Percentiles rank a stretch among this genome's conserved stretches.
Conservation (phyloP, 2,888 invertebrate genomes). For the Latrodectus hesperus region DNA sequence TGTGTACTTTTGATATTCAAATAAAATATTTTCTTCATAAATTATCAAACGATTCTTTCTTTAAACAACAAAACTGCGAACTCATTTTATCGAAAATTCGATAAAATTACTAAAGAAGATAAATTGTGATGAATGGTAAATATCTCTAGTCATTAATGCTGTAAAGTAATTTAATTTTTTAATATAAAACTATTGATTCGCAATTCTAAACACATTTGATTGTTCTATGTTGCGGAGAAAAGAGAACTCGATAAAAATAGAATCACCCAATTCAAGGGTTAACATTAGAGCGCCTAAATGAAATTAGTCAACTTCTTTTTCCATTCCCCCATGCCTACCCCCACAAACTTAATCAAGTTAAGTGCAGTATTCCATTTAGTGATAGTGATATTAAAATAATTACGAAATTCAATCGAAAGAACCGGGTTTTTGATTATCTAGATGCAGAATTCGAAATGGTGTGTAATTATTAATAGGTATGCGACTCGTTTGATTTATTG, state of each 20-base stretch:
- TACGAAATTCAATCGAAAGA: slow-evolving; percentile 54
- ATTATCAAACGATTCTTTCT: too few species aligned
- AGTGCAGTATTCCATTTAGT: slow-evolving; percentile 52
- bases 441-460: slow-evolving; percentile 35
- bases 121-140: not conserved
- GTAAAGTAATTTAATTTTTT: slow-evolving; percentile 5
- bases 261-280: slow-evolving; percentile 25
- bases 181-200: not conserved
- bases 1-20: too few species aligned
- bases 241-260: slow-evolving; percentile 9
- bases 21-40: too few species aligned
- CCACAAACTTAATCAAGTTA: slow-evolving; percentile 38
- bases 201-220: slow-evolving; percentile 5
- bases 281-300: slow-evolving; percentile 16
- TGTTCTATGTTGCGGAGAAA: not conserved
- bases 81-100: too few species aligned
- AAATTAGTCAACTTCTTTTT: slow-evolving; percentile 45
- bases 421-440: slow-evolving; percentile 18
- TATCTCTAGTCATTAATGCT: not conserved
- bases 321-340: not conserved
- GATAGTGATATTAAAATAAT: slow-evolving; percentile 56
- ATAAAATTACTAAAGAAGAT: too few species aligned
- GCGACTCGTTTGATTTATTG: slow-evolving; percentile 44
- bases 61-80: too few species aligned
- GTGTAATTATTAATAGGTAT: slow-evolving; percentile 38